Evolutionary conservation across 2,797 vertebrate genomes (phyloP).

Genomic region (Botia almorhae): DNA sequence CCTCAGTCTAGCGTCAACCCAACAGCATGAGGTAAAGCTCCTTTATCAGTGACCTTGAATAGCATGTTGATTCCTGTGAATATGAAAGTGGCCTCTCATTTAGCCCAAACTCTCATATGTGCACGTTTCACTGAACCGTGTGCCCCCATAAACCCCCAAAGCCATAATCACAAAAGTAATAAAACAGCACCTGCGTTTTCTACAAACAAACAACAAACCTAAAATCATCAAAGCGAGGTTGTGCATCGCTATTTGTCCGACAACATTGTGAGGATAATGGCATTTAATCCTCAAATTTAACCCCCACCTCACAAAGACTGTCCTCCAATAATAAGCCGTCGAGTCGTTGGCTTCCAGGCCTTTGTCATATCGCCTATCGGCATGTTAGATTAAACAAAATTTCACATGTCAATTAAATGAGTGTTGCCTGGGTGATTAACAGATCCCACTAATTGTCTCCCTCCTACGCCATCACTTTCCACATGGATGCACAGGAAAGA

Average conservation of each 20-base stretch:
- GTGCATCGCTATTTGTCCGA: slow-evolving; percentile 64
- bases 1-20: slow-evolving; percentile 37
- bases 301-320: slow-evolving; percentile 70
- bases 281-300: slow-evolving; percentile 68
- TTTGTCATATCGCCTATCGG: slow-evolving; percentile 73
- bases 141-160: slow-evolving; percentile 58
- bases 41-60: slow-evolving; percentile 72
- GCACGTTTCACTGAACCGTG: slow-evolving; percentile 31
- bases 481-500: slow-evolving; percentile 81
- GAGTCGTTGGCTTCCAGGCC: slow-evolving; percentile 64
- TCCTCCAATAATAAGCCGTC: slow-evolving; percentile 69
- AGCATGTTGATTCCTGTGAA: slow-evolving; percentile 74
- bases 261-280: slow-evolving; percentile 69
- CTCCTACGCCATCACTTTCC: slow-evolving; percentile 78
- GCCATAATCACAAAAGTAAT: slow-evolving; percentile 61
- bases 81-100: slow-evolving; percentile 59
- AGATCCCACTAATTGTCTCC: slow-evolving; percentile 81
- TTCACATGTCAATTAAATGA: slow-evolving; percentile 84
- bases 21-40: slow-evolving; percentile 51
- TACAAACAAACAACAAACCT: slow-evolving; percentile 57
- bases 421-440: slow-evolving; percentile 81
- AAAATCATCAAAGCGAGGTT: slow-evolving; percentile 54
- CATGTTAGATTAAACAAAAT: slow-evolving; percentile 81
- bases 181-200: slow-evolving; percentile 47
- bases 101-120: slow-evolving; percentile 25